Conservation (phyloP, 2,797 vertebrate genomes). For the Liasis olivaceus region DNA sequence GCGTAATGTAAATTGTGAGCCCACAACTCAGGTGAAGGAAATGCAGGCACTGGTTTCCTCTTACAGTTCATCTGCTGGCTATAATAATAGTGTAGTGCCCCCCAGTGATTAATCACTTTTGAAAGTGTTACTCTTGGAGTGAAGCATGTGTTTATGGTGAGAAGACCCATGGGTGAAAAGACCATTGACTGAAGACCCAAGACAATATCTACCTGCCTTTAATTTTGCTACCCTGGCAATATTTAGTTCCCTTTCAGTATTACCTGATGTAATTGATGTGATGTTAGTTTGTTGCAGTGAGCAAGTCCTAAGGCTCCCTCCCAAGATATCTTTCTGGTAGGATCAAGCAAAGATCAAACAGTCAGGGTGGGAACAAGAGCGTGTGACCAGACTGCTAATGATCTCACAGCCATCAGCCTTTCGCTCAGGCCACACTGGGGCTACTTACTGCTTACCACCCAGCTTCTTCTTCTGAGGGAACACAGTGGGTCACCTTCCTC, state of each 20-base stretch:
- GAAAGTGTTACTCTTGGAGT: fast-evolving
- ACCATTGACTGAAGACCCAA: background rate
- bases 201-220: background rate
- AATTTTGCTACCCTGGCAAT: background rate
- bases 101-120: background rate
- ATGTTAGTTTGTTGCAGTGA: background rate
- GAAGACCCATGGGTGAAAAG: background rate
- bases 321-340: constrained; percentile 55
- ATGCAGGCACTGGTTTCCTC: constrained; percentile 41
- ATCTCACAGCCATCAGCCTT: constrained; percentile 67
- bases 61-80: background rate
- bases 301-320: constrained; percentile 33
- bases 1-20: background rate
- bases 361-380: constrained; percentile 21
- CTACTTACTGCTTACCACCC: constrained; percentile 44
- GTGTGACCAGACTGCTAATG: constrained; percentile 74
- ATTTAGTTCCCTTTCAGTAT: background rate
- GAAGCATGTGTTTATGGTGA: background rate
- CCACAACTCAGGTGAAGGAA: background rate
- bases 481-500: constrained; percentile 3
- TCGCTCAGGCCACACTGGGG: constrained; percentile 49
- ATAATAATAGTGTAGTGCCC: background rate
- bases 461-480: background rate
- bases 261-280: background rate
- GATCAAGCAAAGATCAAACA: constrained; percentile 58